Percentiles rank a stretch among this genome's conserved stretches.
These are phyloP conservation scores for Apogon hyalosoma DNA, from an alignment of 2,797 vertebrate species.

Conservation along the genomic window DNA sequence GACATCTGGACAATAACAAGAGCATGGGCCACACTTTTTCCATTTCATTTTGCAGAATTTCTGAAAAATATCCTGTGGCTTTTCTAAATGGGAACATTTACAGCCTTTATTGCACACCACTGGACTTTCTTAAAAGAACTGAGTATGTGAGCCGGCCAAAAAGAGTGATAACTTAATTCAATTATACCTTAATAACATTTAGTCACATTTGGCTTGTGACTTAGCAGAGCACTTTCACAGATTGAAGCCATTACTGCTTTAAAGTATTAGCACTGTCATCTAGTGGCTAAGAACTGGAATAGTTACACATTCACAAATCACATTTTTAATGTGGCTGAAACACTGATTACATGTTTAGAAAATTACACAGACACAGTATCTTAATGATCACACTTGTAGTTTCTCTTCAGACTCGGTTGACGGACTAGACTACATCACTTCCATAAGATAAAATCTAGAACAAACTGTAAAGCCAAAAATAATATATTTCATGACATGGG, in stretches of 20 bases:
- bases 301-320: background rate
- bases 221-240: background rate
- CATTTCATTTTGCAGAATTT: too few relatives aligned
- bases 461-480: constrained; percentile 42
- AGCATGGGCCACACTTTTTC: too few relatives aligned
- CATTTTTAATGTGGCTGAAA: background rate
- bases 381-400: constrained; percentile 12
- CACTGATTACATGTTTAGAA: background rate
- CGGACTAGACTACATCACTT: constrained; percentile 30
- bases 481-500: constrained; percentile 27
- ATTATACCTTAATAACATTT: constrained; percentile 2
- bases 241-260: constrained; percentile 3
- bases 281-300: constrained; percentile 31
- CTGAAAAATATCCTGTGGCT: too few relatives aligned
- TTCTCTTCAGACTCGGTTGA: constrained; percentile 25
- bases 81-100: too few relatives aligned
- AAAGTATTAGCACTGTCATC: constrained; percentile 34
- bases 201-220: constrained; percentile 10
- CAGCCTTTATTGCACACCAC: too few relatives aligned
- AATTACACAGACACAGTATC: too few relatives aligned
- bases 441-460: constrained; percentile 46
- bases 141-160: background rate
- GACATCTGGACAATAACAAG: too few relatives aligned
- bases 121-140: background rate
- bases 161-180: constrained; percentile 8